Conservation (phyloP, 1,140 invertebrate species). For the Drosophila grimshawi region DNA sequence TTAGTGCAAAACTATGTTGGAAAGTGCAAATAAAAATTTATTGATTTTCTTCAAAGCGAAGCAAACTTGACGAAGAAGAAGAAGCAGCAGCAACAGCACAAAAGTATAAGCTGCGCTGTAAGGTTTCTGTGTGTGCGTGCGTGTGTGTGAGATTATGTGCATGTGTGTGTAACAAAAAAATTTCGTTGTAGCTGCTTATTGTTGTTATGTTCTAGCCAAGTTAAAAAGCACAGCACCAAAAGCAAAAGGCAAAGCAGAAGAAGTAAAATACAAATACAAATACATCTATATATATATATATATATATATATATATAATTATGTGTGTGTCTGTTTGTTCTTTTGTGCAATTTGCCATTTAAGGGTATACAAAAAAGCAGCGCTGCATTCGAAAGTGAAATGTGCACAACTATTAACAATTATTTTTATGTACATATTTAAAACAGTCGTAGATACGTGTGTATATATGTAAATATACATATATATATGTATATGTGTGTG, state of each 20-base stretch:
- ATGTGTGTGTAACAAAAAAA: constrained; percentile 56
- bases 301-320: constrained; percentile 1
- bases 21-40: constrained; percentile 72
- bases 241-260: constrained; percentile 47
- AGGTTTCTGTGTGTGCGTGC: constrained; percentile 60
- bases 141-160: constrained; percentile 25
- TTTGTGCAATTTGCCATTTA: constrained; percentile 71
- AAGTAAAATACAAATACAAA: constrained; percentile 42
- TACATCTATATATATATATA: constrained; percentile 18
- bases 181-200: constrained; percentile 63
- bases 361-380: constrained; percentile 56
- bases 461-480: neutral
- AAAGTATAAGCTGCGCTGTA: constrained; percentile 75
- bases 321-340: constrained; percentile 50
- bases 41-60: constrained; percentile 73
- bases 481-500: neutral
- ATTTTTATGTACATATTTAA: neutral
- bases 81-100: constrained; percentile 71
- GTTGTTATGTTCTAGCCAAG: constrained; percentile 80
- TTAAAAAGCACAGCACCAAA: constrained; percentile 62
- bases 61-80: constrained; percentile 41
- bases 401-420: constrained; percentile 19
- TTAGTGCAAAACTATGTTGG: constrained; percentile 48
- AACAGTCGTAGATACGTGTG: neutral
- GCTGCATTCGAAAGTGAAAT: constrained; percentile 71